Evolutionary conservation across 2,888 invertebrate species (phyloP).

Genomic region (Erannis defoliaria): DNA sequence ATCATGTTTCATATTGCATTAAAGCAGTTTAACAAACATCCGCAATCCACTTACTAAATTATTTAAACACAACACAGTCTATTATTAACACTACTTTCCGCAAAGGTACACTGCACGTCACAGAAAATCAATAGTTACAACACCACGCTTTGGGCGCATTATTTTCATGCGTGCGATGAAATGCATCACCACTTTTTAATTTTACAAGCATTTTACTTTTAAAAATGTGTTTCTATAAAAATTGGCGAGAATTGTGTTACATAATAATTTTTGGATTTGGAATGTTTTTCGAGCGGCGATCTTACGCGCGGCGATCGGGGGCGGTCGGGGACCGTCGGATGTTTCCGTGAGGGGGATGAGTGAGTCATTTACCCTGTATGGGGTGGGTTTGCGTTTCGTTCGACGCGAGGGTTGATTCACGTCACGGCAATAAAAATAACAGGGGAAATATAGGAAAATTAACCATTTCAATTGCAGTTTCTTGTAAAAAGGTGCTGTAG

Average conservation of each 20-base stretch:
- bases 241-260: constrained; percentile 68
- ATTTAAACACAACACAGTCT: constrained; percentile 60
- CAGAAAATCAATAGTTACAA: constrained; percentile 74
- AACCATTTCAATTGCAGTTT: background rate
- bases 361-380: constrained; percentile 77
- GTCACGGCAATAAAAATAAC: background rate
- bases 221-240: constrained; percentile 46
- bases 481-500: no score
- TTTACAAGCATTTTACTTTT: constrained; percentile 48
- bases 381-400: constrained; percentile 78
- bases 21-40: constrained; percentile 4
- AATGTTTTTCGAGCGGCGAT: constrained; percentile 71
- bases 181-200: constrained; percentile 37
- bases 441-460: no score
- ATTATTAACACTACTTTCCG: constrained; percentile 76
- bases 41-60: constrained; percentile 55
- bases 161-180: constrained; percentile 44
- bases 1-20: constrained; percentile 10
- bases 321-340: constrained; percentile 63
- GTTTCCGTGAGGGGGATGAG: constrained; percentile 59
- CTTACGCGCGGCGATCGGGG: constrained; percentile 64
- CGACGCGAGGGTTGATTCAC: constrained; percentile 44
- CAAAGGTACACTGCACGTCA: constrained; percentile 71
- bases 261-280: constrained; percentile 69
- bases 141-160: constrained; percentile 52